Conservation (phyloP, 64 coral and sea anemone species). For the Acropora tenuis region DNA sequence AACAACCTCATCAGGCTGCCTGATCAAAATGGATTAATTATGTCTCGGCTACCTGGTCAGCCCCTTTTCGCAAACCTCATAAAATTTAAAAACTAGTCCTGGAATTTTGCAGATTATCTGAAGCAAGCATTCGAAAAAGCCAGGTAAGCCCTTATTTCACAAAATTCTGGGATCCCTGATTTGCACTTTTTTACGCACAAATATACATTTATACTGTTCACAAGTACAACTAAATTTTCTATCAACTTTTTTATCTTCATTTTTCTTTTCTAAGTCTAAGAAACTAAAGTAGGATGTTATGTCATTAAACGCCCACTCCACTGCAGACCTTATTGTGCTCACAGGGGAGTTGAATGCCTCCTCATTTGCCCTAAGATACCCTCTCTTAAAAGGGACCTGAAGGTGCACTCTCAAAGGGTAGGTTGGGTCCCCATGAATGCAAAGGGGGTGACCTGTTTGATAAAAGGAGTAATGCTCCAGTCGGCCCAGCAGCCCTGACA, state of each 20-base stretch:
- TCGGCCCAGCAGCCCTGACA: slow-evolving; percentile 11
- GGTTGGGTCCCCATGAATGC: slow-evolving; percentile 46
- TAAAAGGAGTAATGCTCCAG: slow-evolving; percentile 4
- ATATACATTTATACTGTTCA: background rate
- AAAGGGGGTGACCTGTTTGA: background rate
- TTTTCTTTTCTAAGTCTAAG: slow-evolving; percentile 51
- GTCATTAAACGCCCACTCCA: slow-evolving; percentile 14
- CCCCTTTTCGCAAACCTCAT: background rate
- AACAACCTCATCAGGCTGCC: background rate
- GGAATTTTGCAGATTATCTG: background rate
- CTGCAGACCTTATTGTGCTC: slow-evolving; percentile 56
- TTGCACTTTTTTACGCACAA: background rate
- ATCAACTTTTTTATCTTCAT: slow-evolving; percentile 45
- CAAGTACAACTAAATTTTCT: background rate
- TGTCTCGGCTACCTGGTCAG: background rate
- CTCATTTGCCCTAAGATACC: too few relatives aligned
- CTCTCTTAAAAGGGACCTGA: too few relatives aligned
- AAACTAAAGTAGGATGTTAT: too few relatives aligned
- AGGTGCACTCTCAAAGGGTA: slow-evolving; percentile 25
- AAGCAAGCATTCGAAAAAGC: background rate
- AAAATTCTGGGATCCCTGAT: background rate
- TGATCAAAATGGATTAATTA: background rate
- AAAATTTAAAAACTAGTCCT: background rate
- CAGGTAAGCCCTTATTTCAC: background rate
- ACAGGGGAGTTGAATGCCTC: background rate